These are phyloP conservation scores for Sarcophaga rosellei DNA, from an alignment of 2,888 invertebrate species.

Conservation along the genomic window DNA sequence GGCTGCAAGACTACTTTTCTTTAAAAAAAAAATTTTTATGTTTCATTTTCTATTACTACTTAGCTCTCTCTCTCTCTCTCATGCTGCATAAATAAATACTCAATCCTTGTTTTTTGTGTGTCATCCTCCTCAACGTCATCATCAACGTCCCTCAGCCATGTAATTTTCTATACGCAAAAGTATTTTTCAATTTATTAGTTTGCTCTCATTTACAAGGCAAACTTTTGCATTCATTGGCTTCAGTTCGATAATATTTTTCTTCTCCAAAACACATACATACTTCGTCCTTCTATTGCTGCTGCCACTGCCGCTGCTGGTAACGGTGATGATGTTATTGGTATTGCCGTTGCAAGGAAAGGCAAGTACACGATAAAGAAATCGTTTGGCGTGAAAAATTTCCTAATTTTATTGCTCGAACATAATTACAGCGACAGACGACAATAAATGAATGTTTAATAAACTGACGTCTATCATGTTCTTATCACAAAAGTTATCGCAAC, in stretches of 20 bases:
- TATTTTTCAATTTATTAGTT: slow-evolving; percentile 67
- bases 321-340: background rate
- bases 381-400: background rate
- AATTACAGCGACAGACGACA: background rate
- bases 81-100: background rate
- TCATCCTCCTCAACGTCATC: slow-evolving; percentile 14
- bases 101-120: too few relatives aligned
- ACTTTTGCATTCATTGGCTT: slow-evolving; percentile 59
- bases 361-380: background rate
- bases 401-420: background rate
- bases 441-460: background rate
- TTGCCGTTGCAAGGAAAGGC: background rate
- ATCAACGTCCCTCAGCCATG: slow-evolving; percentile 44
- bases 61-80: background rate
- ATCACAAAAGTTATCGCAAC: background rate
- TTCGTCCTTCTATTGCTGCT: background rate
- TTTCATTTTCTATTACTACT: slow-evolving; percentile 26
- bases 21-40: slow-evolving; percentile 10
- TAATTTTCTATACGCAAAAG: slow-evolving; percentile 53
- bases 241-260: slow-evolving; percentile 10
- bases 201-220: slow-evolving; percentile 64
- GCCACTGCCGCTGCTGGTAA: background rate
- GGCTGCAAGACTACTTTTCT: background rate
- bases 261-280: background rate
- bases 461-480: background rate